A percentile compares a stretch with the other conserved stretches of the same genome.
Evolutionary conservation across 2,888 invertebrate species (phyloP).

Genomic region (Xiphydria camelus): DNA sequence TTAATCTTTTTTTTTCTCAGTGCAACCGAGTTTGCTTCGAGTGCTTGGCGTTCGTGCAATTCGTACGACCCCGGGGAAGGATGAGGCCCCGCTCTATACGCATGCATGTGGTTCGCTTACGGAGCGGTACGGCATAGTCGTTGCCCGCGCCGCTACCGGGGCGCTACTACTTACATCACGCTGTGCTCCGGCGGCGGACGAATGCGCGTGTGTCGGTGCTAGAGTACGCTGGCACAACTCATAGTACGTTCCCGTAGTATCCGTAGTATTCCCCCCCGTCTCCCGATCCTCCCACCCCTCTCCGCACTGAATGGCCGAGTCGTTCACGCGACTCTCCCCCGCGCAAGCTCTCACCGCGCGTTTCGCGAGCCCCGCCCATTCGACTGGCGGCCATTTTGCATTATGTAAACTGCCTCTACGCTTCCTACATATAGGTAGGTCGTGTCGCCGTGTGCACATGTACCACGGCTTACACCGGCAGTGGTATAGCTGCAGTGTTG

Average conservation of each 20-base stretch:
- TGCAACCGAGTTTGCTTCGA: no score
- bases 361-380: constrained; percentile 24
- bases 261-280: constrained; percentile 40
- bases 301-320: constrained; percentile 31
- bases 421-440: constrained; percentile 24
- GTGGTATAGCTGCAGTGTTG: constrained; percentile 23
- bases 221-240: constrained; percentile 49
- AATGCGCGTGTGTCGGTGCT: constrained; percentile 30
- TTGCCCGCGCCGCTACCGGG: no score
- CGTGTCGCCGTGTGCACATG: no score
- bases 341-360: constrained; percentile 13
- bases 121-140: no score
- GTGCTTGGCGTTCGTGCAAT: no score
- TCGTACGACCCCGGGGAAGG: no score
- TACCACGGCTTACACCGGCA: no score
- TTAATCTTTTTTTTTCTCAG: no score
- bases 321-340: constrained; percentile 19
- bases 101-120: no score
- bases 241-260: constrained; percentile 49
- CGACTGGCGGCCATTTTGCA: constrained; percentile 39
- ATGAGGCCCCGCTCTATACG: no score
- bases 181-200: no score
- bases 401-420: constrained; percentile 38
- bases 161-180: no score
- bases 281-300: constrained; percentile 8